Base-by-base conservation (phyloP, 2,113 vertebrate species). In the Ovis canadensis region DNA sequence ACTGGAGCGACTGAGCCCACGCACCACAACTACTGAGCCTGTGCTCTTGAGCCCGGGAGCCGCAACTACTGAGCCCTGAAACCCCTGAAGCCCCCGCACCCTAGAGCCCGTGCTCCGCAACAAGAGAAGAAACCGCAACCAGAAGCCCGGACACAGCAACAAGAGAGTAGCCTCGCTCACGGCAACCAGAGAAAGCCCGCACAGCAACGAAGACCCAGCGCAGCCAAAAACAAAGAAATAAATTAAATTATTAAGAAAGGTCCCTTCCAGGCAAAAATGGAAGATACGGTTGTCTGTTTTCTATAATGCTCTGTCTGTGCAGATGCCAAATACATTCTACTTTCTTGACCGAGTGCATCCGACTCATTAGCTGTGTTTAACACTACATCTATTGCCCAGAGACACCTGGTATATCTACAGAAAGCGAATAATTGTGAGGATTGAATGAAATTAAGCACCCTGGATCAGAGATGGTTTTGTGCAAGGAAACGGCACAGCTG, bases 401-500 rank as follows among this genome's bases (percentile, higher is more conserved):
- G 78, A 86, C 95, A 95, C 88, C 93, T 95, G 97, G 91, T 64
- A 48, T 89, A 80, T 64, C 43, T 86, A 81, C 40, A 77, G 67
- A 97, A 59, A 40, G 36, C 67, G 54, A 88, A 36, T 89, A 95
- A 97, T 88, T 90, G 45, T 45, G 83, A 97, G 86, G 55, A 95
- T 2, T 33, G 60, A 92, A 60, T 80, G 64, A 87, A 96, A 93
- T 95, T 71, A 91, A 88, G 88, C 43, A 45, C 52, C 45, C 64
- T 21, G 31, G 78, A 89, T 95, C 82, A 91, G 88, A 91, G 91
- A 60, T 43, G 77, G 85, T 88, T 97, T 92, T 96, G 88, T 74
- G 52, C 27, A 80, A 50, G 55, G 89, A 94, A 71, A 84, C 96
- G 62, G 91, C 86, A 67, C 97, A 98, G 96, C 82, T 97, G 93